Evolutionary conservation across 2,113 vertebrate species (phyloP), one percentile per base, ranked within the genome.

Genomic region (Monopterus albus): DNA sequence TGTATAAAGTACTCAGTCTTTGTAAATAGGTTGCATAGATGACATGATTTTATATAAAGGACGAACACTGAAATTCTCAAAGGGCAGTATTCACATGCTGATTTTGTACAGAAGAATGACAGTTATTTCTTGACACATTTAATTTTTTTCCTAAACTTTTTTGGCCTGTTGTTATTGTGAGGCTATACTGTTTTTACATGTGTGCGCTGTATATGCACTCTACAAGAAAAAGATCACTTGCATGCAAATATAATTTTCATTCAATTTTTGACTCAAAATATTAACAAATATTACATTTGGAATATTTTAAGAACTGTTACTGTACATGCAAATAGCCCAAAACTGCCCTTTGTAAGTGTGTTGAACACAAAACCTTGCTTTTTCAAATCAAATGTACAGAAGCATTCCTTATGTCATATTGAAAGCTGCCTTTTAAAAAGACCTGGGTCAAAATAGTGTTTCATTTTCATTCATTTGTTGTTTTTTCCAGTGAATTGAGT

Each of bases 341-440:
- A 50, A 26, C 28, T 23, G 7, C 33, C 35, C 1, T 65, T 45
- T 45, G 31, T 55, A 53, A 49, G 64, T 40, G 20, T 59, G 53
- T 68, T 68, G 42, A 20, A 63, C 50, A 74, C 49, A 43, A 49
- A 36, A 23, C 58, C 57, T 85, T 83, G 36, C 79, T 81, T 78
- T 92, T 85, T 87, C 67, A 67, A 83, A 67, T 53, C 62, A 70
- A 79, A 86, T 78, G 73, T 82, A 88, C 81, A 90, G 78, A 91
- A 90, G 86, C 92, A 93, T 93, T 93, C 92, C 92, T 88, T 69
- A 42, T 79, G 79, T 85, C 82, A 79, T 83, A 49, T 52, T 77
- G 75, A 92, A 82, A 78, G 61, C 78, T 79, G 79, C 75, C 75
- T 80, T 72, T 50, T 71, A 55, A 85, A 79, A 74, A 83, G 55